phyloP scores from a whole-genome alignment of 2,888 invertebrate genomes.

The Chloroclysta siterata region DNA sequence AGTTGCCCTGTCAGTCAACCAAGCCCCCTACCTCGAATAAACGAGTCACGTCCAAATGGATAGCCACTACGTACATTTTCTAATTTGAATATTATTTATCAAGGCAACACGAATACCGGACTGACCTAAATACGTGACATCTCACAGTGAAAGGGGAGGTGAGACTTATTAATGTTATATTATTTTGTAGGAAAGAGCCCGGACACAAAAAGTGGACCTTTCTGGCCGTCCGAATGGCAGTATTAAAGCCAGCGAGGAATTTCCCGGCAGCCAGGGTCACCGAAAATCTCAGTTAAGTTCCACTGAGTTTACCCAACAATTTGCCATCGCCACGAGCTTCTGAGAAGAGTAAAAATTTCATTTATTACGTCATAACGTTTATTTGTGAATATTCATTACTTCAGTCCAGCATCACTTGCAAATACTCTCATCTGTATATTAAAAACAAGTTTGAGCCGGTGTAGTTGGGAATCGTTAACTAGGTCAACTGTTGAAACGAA shows the following conservation, averaged over 20 bases:
- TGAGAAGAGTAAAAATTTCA: constrained; percentile 15
- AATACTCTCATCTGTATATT: constrained; percentile 29
- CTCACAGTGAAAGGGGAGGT: constrained; percentile 60
- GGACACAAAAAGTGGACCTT: constrained; percentile 67
- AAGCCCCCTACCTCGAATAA: constrained; percentile 16
- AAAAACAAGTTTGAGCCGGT: constrained; percentile 25
- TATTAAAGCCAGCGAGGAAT: constrained; percentile 64
- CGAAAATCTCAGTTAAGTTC: constrained; percentile 52
- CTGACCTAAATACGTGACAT: constrained; percentile 65
- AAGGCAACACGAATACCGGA: constrained; percentile 54
- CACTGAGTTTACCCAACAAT: constrained; percentile 41
- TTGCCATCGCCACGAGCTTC: constrained; percentile 17
- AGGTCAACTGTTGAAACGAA: constrained; percentile 30
- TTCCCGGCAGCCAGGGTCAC: constrained; percentile 46
- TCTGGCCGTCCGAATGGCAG: constrained; percentile 69
- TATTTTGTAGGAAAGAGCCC: constrained; percentile 65
- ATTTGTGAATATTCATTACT: constrained; percentile 27
- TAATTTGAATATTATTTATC: constrained; percentile 59
- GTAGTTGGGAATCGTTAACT: constrained; percentile 22
- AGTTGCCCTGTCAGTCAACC: constrained; percentile 22
- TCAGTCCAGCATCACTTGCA: constrained; percentile 15
- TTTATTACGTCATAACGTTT: constrained; percentile 15
- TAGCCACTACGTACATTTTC: constrained; percentile 47
- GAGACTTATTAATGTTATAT: constrained; percentile 75
- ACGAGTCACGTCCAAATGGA: constrained; percentile 50